phyloP scores from a whole-genome alignment of 2,797 vertebrate species.

The Apodemus agrarius region DNA sequence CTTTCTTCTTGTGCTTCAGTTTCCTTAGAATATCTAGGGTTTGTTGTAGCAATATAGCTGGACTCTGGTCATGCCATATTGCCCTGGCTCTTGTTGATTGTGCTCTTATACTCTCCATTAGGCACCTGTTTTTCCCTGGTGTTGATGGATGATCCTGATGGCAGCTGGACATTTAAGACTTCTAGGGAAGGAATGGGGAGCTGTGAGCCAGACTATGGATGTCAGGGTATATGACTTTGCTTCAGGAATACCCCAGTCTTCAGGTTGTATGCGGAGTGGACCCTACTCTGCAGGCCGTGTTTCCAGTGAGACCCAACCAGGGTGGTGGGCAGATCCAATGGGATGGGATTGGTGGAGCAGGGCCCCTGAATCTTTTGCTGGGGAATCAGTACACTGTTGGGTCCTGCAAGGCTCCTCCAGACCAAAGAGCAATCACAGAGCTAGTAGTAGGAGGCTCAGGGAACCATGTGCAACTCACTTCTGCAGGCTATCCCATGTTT shows the following conservation, averaged over 20 bases:
- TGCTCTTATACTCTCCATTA: not conserved
- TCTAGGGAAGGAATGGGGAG: not conserved
- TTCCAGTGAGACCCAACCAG: too few relatives aligned
- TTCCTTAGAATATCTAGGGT: not conserved
- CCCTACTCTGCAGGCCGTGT: too few relatives aligned
- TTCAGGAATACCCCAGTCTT: too few relatives aligned
- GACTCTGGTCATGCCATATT: not conserved
- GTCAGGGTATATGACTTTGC: not conserved
- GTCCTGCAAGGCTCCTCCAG: not conserved
- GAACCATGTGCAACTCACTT: not conserved
- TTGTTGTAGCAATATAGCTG: not conserved
- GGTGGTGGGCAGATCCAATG: too few relatives aligned
- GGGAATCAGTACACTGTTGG: not conserved
- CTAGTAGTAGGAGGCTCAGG: not conserved
- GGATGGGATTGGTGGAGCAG: not conserved
- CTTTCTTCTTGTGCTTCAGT: not conserved
- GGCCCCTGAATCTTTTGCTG: not conserved
- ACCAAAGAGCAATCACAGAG: not conserved
- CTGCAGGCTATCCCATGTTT: not conserved
- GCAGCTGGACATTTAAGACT: not conserved
- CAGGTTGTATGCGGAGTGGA: too few relatives aligned
- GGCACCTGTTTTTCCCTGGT: not conserved
- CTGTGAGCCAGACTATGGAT: too few relatives aligned
- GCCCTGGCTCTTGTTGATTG: not conserved
- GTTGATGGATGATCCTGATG: not conserved